Evolutionary conservation across 1,140 invertebrate genomes (phyloP), one percentile per base, ranked within the genome.

Genomic region (Monomorium pharaonis): DNA sequence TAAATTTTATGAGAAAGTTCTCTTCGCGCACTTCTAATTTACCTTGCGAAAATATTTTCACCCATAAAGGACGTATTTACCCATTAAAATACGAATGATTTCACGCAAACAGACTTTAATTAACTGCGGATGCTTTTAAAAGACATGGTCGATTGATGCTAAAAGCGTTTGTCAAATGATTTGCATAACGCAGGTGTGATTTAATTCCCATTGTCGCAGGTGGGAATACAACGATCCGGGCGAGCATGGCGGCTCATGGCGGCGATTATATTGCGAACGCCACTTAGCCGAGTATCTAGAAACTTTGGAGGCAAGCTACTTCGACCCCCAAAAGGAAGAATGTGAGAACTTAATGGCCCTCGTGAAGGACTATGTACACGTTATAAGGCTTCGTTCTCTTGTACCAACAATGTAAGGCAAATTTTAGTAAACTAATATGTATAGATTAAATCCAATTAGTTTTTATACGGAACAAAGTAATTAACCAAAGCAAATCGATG

Each of bases 201-300:
- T 51, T 18, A 65, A 87, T 44, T 85, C 1, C 18, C 10, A 54
- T 47, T 67, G 10, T 44, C 51, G 51, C 21, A 95, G 94, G 67
- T 95, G 94, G 94, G 72, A 88, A 33, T 85, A 91, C 62, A 93
- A 93, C 78, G 90, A 94, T 85, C 91, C 89, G 16, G 14, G 44
- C 3, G 89, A 92, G 2, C 93, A 95, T 69, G 94, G 92, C 0
- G 78, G 91, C 77, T 95, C 93, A 16, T 95, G 94, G 94, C 89
- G 90, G 54, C 92, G 85, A 42, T 86, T 94, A 27, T 95, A 95
- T 74, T 94, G 94, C 81, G 94, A 95, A 72, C 91, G 94, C 27
- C 91, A 93, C 84, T 88, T 95, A 10, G 70, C 90, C n/a, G 94
- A 95, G 62, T 94, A 94, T 88, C 83, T 95, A 51, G 93, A 95